Conservation (phyloP, 2,797 vertebrate genomes). For the Gambelia wislizenii region DNA sequence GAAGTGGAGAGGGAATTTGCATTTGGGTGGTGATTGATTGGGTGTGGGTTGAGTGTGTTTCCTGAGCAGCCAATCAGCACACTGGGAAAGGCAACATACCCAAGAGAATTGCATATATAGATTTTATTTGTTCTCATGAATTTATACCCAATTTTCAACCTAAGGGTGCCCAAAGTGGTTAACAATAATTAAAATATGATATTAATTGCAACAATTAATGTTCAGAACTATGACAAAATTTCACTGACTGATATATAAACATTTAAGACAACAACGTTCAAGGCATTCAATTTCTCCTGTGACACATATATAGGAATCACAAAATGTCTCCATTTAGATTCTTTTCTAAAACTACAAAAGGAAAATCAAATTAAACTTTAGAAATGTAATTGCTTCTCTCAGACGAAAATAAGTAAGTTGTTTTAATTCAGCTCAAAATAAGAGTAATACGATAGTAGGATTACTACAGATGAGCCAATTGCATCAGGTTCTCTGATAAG, state of each 20-base stretch:
- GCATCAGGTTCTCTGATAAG: not conserved
- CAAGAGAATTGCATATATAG: too few relatives aligned
- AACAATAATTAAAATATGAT: not conserved
- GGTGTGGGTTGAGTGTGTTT: too few relatives aligned
- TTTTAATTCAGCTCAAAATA: not conserved
- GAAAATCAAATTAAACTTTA: not conserved
- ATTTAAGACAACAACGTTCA: not conserved
- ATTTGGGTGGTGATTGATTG: too few relatives aligned
- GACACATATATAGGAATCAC: too few relatives aligned
- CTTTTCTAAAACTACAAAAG: not conserved
- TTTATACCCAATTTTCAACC: not conserved
- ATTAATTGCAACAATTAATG: not conserved
- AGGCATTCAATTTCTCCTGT: not conserved
- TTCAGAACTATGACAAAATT: not conserved
- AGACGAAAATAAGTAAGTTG: not conserved
- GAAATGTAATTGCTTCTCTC: not conserved
- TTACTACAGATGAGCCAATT: not conserved
- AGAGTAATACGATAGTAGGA: not conserved
- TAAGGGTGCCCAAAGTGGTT: not conserved
- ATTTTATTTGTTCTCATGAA: not conserved
- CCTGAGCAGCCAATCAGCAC: too few relatives aligned
- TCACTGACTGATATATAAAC: too few relatives aligned
- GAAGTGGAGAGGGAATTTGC: too few relatives aligned
- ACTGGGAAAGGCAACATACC: too few relatives aligned
- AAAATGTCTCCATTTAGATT: not conserved